Evolutionary conservation across 1,140 invertebrate species (phyloP), one percentile per base, ranked within the genome.

Genomic region (Micrasema minimum): DNA sequence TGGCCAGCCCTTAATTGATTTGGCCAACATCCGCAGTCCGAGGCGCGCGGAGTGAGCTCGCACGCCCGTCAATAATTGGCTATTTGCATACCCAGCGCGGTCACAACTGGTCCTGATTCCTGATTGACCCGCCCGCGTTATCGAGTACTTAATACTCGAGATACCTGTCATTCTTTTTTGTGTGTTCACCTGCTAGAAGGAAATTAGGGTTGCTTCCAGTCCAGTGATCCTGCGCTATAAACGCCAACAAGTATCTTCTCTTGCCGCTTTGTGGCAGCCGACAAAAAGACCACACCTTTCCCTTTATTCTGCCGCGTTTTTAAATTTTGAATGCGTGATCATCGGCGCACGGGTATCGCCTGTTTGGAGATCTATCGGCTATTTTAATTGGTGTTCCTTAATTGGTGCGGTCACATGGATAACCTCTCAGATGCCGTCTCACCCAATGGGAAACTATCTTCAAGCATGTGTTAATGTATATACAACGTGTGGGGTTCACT

Each of bases 351-450:
- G 37, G 55, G 35, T 38, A 59, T 61, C 46, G 45, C 23, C 45
- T 12, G 61, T 46, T 64, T 23, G 22, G 41, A 37, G 50, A 12
- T 12, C 35, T 67, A 55, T 55, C 48, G 65, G 37, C 46, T 51
- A 57, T 59, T 57, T 68, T 68, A 68, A 68, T 68, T 68, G 66
- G 66, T 59, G 53, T 68, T 68, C 59, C 66, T 68, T 68, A 59
- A 68, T 68, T 68, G 66, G 66, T 68, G n/a, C 31, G 38, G 26
- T 35, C 38, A 26, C 35, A 55, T 67, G 45, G 48, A 67, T 37
- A 55, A 38, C 48, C 20, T 48, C 59, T 18, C 20, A 10, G 66
- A 35, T 59, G 18, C 14, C n/a, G n/a, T n/a, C 46, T 51, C 16
- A 23, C 45, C 46, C 55, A 59, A 59, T 59, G 37, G 59, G 59